Evolutionary conservation across 2,113 vertebrate species (phyloP).

Genomic region (Ranitomeya variabilis): DNA sequence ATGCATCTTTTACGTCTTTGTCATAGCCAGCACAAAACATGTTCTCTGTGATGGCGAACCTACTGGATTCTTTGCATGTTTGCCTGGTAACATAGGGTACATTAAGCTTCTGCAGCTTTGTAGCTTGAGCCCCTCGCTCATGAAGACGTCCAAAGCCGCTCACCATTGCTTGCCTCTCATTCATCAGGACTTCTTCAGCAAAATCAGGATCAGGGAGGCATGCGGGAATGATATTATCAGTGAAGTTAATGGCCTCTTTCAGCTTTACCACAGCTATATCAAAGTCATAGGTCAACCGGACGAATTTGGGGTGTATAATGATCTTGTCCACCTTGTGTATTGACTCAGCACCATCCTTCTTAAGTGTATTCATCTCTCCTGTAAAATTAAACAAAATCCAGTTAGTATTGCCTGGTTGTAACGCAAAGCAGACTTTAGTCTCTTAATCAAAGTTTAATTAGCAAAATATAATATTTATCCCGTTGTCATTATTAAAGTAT

Average conservation of each 20-base stretch:
- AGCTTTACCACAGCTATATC: slow-evolving; percentile 91
- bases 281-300: slow-evolving; percentile 73
- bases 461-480: not conserved
- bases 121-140: slow-evolving; percentile 71
- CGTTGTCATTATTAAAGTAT: not conserved
- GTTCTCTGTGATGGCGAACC: slow-evolving; percentile 72
- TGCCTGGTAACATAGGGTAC: slow-evolving; percentile 83
- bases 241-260: slow-evolving; percentile 77
- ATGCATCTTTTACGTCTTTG: slow-evolving; percentile 78
- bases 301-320: slow-evolving; percentile 74
- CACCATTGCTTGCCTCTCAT: slow-evolving; percentile 70
- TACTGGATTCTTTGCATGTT: slow-evolving; percentile 82
- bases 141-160: slow-evolving; percentile 87
- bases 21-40: slow-evolving; percentile 97
- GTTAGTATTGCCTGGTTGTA: not conserved
- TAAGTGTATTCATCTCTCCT: slow-evolving; percentile 82
- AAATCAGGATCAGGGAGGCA: slow-evolving; percentile 85
- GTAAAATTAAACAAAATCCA: slow-evolving; percentile 41
- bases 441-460: not conserved
- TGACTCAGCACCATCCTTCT: slow-evolving; percentile 69
- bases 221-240: slow-evolving; percentile 77
- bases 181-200: slow-evolving; percentile 87
- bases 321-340: slow-evolving; percentile 70
- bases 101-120: slow-evolving; percentile 76
- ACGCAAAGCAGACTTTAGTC: not conserved